Conservation (phyloP, 2,797 vertebrate genomes). For the Acropternis orthonyx region DNA sequence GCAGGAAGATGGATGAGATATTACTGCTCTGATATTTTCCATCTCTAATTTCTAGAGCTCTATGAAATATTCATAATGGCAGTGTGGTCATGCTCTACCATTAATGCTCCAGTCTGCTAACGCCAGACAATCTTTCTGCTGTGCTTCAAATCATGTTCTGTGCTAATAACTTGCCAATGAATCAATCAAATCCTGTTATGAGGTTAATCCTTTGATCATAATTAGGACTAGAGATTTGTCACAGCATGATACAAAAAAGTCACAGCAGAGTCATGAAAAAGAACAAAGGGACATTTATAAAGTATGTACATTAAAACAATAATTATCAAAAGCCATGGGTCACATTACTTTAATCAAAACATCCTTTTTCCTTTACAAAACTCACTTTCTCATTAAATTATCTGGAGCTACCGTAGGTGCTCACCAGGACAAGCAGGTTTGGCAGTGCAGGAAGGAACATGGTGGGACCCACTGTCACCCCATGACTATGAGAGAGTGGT, state of each 20-base stretch:
- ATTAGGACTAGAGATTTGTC: constrained; percentile 8
- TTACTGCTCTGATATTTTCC: constrained; percentile 25
- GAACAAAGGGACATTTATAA: background rate
- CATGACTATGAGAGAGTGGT: rapidly evolving
- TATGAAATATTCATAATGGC: constrained; percentile 55
- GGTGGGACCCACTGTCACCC: background rate
- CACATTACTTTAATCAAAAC: background rate
- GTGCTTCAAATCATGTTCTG: background rate
- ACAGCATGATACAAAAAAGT: background rate
- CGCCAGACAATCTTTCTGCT: background rate
- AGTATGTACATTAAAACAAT: background rate
- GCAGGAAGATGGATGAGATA: constrained; percentile 30
- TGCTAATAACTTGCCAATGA: constrained; percentile 52
- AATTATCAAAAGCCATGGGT: background rate
- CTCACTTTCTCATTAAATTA: background rate
- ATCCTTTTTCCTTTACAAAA: background rate
- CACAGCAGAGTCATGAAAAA: background rate
- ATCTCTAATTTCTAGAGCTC: constrained; percentile 10
- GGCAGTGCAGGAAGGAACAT: rapidly evolving
- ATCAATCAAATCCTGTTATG: constrained; percentile 23
- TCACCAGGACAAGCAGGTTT: background rate
- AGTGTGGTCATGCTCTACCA: background rate
- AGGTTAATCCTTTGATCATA: constrained; percentile 36
- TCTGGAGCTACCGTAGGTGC: background rate
- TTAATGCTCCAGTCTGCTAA: constrained; percentile 18